A percentile compares a stretch with the other conserved stretches of the same genome.
phyloP scores from a whole-genome alignment of 2,888 invertebrate species.

The Tachina lurida region DNA sequence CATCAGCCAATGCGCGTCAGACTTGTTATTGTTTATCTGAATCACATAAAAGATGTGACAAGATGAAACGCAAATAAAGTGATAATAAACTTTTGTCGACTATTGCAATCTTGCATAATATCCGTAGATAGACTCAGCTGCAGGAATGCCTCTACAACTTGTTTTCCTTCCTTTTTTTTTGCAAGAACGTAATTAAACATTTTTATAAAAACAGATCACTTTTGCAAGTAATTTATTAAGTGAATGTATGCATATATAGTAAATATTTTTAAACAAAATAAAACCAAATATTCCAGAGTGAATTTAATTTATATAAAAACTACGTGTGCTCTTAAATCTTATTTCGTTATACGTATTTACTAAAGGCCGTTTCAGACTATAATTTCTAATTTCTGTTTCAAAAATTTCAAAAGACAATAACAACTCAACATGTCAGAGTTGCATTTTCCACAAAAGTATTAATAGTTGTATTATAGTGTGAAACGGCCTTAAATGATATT shows the following conservation, averaged over 20 bases:
- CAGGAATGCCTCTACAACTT: background rate
- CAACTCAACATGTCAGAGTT: too few species aligned
- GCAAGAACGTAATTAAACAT: background rate
- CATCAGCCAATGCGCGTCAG: constrained; percentile 17
- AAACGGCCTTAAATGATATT: too few species aligned
- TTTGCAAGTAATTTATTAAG: constrained; percentile 5
- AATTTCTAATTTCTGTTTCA: too few species aligned
- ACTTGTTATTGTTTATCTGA: background rate
- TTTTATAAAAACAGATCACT: background rate
- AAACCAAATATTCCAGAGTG: too few species aligned
- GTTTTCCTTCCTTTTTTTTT: background rate
- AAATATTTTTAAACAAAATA: too few species aligned
- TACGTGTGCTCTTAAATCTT: too few species aligned
- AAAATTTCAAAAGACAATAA: too few species aligned
- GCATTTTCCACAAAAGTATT: too few species aligned
- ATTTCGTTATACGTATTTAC: too few species aligned
- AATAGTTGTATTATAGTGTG: too few species aligned
- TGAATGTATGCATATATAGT: background rate
- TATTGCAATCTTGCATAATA: constrained; percentile 32
- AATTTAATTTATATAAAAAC: too few species aligned
- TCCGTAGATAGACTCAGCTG: background rate
- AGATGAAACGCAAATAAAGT: background rate
- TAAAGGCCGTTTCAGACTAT: too few species aligned
- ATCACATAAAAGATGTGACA: constrained; percentile 13
- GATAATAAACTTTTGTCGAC: constrained; percentile 28